Evolutionary conservation across 2,113 vertebrate genomes (phyloP), one percentile per base, ranked within the genome.

Genomic region (Hemicordylus capensis): DNA sequence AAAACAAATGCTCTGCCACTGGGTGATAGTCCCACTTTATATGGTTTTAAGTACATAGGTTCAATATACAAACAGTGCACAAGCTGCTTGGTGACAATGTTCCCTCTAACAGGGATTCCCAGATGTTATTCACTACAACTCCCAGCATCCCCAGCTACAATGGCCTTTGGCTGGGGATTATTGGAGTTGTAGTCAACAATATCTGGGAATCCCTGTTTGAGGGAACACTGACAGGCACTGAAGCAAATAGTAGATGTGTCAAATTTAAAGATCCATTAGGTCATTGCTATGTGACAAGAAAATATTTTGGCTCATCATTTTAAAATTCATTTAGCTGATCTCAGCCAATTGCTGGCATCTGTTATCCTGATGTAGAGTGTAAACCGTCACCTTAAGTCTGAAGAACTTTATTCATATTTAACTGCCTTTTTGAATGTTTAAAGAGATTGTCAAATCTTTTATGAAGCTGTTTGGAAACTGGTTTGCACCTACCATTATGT

Each of bases 401-500:
- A 74, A 74, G 80, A 85, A n/a, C 73, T 85, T 80, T 90, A 88
- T 94, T 92, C 92, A 94, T 93, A 91, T 93, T 93, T 93, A 90
- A 95, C 87, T 67, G 79, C 90, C 92, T 87, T 76, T 59, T 85
- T 93, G 82, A 92, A 90, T 89, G 75, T 93, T 94, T 93, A 90
- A 94, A 88, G 86, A 93, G 85, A 84, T 84, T 90, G 76, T 80
- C 88, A 94, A 93, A 90, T 39, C 59, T 89, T 88, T 90, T 88
- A 90, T 89, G 87, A 94, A 89, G 76, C 61, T 20, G 61, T 89
- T 94, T 85, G 79, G 87, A 94, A 92, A 75, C 63, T 84, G 76
- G 63, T 89, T 89, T 91, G 79, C 63, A 85, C 63, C 70, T 87
- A 88, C 84, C 51, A 78, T 92, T 92, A 87, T 83, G 51, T n/a